Evolutionary conservation across 2,888 invertebrate genomes (phyloP).

Genomic region (Micoletzkya japonica): DNA sequence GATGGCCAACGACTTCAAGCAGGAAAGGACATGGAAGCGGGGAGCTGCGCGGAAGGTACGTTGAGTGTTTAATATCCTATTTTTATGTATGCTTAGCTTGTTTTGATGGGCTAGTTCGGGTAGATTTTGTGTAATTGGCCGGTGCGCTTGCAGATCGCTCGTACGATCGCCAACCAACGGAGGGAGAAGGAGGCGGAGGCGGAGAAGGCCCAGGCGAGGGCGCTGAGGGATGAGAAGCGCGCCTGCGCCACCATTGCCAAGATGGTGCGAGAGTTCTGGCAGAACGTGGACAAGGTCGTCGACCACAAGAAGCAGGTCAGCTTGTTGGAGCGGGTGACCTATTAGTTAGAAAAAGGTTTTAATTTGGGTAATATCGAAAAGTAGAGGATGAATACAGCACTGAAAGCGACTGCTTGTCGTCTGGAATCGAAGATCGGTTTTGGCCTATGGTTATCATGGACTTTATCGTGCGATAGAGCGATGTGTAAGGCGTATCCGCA

Average conservation of each 20-base stretch:
- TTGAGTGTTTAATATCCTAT: background rate
- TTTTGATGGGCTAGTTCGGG: background rate
- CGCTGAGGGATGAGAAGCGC: slow-evolving; percentile 85
- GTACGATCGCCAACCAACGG: slow-evolving; percentile 36
- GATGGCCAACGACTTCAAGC: slow-evolving; percentile 94
- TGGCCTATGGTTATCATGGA: too few species aligned
- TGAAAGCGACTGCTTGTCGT: too few species aligned
- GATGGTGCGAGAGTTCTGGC: slow-evolving; percentile 91
- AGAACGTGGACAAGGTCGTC: slow-evolving; percentile 85
- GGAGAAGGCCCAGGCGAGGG: slow-evolving; percentile 83
- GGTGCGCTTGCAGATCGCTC: slow-evolving; percentile 31
- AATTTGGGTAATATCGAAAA: too few species aligned
- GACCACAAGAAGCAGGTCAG: slow-evolving; percentile 49
- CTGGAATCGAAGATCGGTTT: too few species aligned
- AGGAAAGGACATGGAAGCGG: slow-evolving; percentile 96
- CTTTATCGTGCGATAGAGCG: too few species aligned
- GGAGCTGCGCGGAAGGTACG: slow-evolving; percentile 42
- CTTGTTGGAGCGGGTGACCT: background rate
- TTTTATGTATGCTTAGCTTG: background rate
- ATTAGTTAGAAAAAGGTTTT: background rate
- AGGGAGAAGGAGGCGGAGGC: slow-evolving; percentile 83
- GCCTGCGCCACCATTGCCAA: slow-evolving; percentile 87
- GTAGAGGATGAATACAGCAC: too few species aligned
- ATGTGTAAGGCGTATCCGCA: too few species aligned
- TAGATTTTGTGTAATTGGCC: background rate